Evolutionary conservation across 2,888 invertebrate genomes (phyloP).

Genomic region (Lochmaea crataegi): DNA sequence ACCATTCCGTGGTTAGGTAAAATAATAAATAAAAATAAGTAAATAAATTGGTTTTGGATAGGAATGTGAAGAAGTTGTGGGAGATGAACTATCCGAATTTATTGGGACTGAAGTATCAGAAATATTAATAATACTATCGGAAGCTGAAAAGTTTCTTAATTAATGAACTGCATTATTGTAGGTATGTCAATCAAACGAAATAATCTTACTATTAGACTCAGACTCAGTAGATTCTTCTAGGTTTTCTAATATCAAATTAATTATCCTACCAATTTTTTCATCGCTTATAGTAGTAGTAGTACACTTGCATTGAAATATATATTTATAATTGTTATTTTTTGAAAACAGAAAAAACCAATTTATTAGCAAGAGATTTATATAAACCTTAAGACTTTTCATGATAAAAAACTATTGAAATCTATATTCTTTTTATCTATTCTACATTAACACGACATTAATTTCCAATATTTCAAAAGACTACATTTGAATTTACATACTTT

Average conservation of each 20-base stretch:
- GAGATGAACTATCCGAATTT: background rate
- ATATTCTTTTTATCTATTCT: too few relatives aligned
- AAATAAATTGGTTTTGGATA: too few relatives aligned
- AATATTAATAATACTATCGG: background rate
- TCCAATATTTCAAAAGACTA: too few relatives aligned
- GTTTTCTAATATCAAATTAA: conserved; percentile 33
- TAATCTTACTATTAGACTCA: conserved; percentile 10
- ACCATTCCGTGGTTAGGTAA: too few relatives aligned
- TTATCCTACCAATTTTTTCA: conserved; percentile 38
- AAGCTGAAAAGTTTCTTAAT: background rate
- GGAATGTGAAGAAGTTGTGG: background rate
- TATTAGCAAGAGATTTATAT: too few relatives aligned
- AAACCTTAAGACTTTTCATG: too few relatives aligned
- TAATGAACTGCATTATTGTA: background rate
- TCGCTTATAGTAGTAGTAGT: conserved; percentile 37
- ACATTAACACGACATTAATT: too few relatives aligned
- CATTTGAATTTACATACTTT: too few relatives aligned
- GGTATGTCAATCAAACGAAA: background rate
- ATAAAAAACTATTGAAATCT: too few relatives aligned
- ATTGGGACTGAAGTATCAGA: background rate
- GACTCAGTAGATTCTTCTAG: conserved; percentile 13
- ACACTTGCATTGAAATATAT: conserved; percentile 20
- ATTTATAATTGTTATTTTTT: too few relatives aligned
- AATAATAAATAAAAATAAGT: too few relatives aligned
- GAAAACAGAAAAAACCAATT: too few relatives aligned